These are phyloP conservation scores for Pantherophis vulpinus DNA, from an alignment of 2,797 vertebrate species.

Conservation along the genomic window DNA sequence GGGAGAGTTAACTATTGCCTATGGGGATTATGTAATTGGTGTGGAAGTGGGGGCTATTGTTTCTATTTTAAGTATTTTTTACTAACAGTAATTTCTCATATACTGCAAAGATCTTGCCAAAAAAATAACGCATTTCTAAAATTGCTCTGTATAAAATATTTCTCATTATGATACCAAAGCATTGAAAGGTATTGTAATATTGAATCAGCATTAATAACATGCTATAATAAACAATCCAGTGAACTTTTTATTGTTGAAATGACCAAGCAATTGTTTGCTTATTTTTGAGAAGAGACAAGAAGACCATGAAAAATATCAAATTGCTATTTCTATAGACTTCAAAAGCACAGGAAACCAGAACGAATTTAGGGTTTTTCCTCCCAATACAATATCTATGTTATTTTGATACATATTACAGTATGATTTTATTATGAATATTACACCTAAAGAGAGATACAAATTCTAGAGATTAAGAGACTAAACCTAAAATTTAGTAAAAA, in stretches of 20 bases:
- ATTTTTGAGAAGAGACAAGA: background rate
- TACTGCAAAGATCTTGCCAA: background rate
- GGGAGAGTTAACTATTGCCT: background rate
- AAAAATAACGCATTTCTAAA: background rate
- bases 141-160: background rate
- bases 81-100: background rate
- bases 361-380: background rate
- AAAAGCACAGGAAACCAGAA: background rate
- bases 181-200: background rate
- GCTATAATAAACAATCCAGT: background rate
- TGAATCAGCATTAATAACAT: background rate
- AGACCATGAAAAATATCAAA: background rate
- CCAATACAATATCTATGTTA: background rate
- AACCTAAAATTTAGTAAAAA: background rate
- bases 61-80: background rate
- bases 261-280: background rate
- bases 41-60: background rate
- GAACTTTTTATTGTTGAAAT: background rate
- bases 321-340: background rate
- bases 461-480: background rate
- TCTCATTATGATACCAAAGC: background rate
- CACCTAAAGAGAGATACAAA: background rate
- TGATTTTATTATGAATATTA: background rate
- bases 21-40: background rate
- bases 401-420: background rate